Evolutionary conservation across 2,797 vertebrate genomes (phyloP).

Genomic region (Botia kubotai): DNA sequence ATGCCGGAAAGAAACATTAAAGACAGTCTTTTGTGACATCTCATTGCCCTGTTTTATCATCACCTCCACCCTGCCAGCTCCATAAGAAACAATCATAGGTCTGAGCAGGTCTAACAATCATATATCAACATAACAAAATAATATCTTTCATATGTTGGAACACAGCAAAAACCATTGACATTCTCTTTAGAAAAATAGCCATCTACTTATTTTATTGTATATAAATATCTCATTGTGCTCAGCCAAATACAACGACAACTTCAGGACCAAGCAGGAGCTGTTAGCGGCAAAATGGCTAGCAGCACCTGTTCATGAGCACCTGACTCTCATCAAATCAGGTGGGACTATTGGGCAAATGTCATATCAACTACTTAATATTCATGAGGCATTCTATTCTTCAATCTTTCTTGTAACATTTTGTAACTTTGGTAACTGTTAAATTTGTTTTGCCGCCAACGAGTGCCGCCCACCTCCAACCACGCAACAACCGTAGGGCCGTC

Average conservation of each 20-base stretch:
- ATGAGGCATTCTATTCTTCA: too few relatives aligned
- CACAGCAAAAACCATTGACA: too few relatives aligned
- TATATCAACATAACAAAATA: neutral
- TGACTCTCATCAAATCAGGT: neutral
- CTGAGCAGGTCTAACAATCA: neutral
- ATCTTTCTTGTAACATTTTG: neutral
- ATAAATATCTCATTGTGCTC: neutral
- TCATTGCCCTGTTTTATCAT: neutral
- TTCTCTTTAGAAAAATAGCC: too few relatives aligned
- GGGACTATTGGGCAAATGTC: neutral
- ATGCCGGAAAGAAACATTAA: neutral
- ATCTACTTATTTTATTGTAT: too few relatives aligned
- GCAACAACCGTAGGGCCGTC: slow-evolving; percentile 95
- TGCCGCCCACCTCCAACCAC: slow-evolving; percentile 89
- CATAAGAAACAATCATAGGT: neutral
- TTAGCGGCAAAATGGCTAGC: neutral
- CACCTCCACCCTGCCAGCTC: neutral
- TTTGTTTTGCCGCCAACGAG: neutral
- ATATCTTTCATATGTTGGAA: neutral
- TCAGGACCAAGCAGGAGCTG: neutral
- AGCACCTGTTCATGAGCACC: neutral
- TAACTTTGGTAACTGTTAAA: neutral
- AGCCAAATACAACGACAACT: neutral
- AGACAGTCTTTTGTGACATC: neutral
- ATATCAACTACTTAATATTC: too few relatives aligned